A percentile compares a stretch with the other conserved stretches of the same genome.
phyloP scores from a whole-genome alignment of 2,797 vertebrate species.

The Hafferia zeledoni region DNA sequence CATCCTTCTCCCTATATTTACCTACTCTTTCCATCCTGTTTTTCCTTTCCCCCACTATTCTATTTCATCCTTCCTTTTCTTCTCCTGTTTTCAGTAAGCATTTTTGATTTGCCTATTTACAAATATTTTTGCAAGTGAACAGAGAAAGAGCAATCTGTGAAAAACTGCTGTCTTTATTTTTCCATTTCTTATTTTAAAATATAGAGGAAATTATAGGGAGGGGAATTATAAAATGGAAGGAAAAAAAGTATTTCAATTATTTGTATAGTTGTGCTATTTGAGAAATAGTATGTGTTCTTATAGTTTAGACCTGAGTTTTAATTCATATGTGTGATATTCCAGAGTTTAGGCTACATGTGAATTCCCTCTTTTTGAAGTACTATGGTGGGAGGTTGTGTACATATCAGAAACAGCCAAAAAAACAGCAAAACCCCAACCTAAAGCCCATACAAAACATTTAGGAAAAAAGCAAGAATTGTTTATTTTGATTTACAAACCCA shows the following conservation, averaged over 20 bases:
- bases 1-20: neutral
- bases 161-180: neutral
- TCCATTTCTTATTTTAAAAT: neutral
- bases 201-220: neutral
- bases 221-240: neutral
- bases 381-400: fast-evolving
- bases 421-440: neutral
- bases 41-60: neutral
- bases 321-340: neutral
- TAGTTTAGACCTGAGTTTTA: neutral
- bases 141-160: neutral
- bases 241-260: neutral
- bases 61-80: neutral
- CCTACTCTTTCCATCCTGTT: neutral
- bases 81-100: neutral
- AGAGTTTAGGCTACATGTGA: neutral
- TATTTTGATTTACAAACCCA: neutral
- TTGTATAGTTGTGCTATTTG: neutral
- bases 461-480: neutral
- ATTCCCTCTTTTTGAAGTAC: neutral
- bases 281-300: neutral
- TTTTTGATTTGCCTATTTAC: neutral
- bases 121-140: neutral
- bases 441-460: neutral
- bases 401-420: neutral